These are phyloP conservation scores for Drosophila basisetae DNA, from an alignment of 2,888 invertebrate genomes.

Conservation along the genomic window DNA sequence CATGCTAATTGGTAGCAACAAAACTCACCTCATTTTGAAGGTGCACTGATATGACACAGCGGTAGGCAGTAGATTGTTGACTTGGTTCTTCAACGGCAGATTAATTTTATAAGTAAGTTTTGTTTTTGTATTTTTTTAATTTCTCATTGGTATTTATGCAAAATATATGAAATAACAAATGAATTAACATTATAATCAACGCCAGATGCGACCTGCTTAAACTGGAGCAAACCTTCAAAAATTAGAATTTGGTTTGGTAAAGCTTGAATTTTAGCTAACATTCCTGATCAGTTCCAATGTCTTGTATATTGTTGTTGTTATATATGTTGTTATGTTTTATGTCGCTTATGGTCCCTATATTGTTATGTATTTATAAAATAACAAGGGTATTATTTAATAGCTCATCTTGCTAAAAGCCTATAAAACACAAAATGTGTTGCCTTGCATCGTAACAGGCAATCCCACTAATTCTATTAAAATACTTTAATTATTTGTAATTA, in stretches of 20 bases:
- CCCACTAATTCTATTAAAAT: not conserved
- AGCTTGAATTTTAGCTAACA: not conserved
- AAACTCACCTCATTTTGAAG: slow-evolving; percentile 61
- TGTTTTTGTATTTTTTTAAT: slow-evolving; percentile 19
- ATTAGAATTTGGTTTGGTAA: not conserved
- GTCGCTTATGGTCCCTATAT: not conserved
- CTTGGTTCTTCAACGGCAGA: slow-evolving; percentile 6
- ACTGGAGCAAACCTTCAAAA: not conserved
- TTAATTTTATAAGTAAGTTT: slow-evolving; percentile 2
- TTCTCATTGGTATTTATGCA: slow-evolving; percentile 20
- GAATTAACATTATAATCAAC: slow-evolving; percentile 60
- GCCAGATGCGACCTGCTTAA: slow-evolving; percentile 8
- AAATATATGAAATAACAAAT: slow-evolving; percentile 27
- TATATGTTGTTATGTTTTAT: not conserved
- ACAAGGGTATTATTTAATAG: not conserved
- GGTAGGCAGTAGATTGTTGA: slow-evolving; percentile 14
- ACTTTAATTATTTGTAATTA: not conserved
- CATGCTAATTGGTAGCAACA: slow-evolving; percentile 49
- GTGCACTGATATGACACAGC: slow-evolving; percentile 44
- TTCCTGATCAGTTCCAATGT: not conserved
- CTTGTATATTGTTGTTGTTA: not conserved
- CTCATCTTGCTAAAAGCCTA: not conserved
- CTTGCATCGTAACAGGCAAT: not conserved
- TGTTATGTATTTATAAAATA: not conserved
- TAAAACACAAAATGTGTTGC: not conserved